Percentiles rank a stretch among this genome's conserved stretches.
phyloP scores from a whole-genome alignment of 2,888 invertebrate species.

The Megalurothrips usitatus region DNA sequence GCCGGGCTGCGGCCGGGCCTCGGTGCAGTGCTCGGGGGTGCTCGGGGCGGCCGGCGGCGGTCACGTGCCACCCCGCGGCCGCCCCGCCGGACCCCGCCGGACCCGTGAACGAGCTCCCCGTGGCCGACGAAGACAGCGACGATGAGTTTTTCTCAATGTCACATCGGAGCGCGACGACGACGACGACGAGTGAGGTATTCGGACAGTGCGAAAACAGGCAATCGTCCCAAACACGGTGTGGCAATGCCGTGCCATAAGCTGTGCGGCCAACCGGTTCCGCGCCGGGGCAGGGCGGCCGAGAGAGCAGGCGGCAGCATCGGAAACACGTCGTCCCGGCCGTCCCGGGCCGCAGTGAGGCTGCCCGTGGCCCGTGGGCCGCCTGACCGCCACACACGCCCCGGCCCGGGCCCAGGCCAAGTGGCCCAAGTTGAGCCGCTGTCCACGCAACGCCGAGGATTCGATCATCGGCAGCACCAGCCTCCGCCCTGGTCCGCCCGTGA shows the following conservation, averaged over 20 bases:
- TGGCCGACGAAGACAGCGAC: too few species aligned
- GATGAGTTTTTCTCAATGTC: too few species aligned
- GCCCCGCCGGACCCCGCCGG: neutral
- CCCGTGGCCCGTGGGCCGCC: neutral
- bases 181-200: too few species aligned
- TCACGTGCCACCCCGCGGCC: neutral
- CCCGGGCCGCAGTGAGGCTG: neutral
- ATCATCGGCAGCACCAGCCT: neutral
- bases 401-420: constrained; percentile 6
- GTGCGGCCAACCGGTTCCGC: neutral
- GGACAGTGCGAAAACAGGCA: too few species aligned
- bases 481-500: neutral
- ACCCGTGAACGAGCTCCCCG: too few species aligned
- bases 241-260: constrained; percentile 1
- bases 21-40: too few species aligned
- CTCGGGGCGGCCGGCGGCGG: neutral
- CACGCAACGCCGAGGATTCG: constrained; percentile 21
- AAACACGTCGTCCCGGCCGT: neutral
- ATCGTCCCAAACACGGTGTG: neutral
- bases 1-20: too few species aligned
- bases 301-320: neutral
- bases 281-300: neutral
- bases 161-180: too few species aligned
- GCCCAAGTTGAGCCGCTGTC: neutral
- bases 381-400: neutral